phyloP scores from a whole-genome alignment of 2,888 invertebrate genomes.

The Rhagophthalmus giganteus region DNA sequence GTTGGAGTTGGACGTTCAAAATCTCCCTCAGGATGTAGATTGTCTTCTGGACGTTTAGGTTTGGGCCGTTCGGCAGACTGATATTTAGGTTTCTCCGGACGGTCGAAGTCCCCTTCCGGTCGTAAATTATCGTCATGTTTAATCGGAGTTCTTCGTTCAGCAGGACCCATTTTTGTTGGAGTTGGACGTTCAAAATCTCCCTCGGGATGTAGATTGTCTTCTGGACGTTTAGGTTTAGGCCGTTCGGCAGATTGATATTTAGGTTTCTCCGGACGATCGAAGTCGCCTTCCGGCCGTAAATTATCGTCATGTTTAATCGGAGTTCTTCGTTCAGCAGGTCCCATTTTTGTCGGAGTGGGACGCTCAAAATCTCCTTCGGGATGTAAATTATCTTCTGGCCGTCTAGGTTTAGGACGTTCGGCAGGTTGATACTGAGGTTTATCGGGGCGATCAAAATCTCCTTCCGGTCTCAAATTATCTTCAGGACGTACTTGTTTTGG shows the following conservation, averaged over 20 bases:
- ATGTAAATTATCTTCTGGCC: slow-evolving; percentile 56
- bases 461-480: slow-evolving; percentile 60
- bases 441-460: slow-evolving; percentile 57
- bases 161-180: slow-evolving; percentile 49
- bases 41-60: slow-evolving; percentile 57
- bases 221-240: slow-evolving; percentile 43
- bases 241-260: slow-evolving; percentile 50
- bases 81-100: slow-evolving; percentile 50
- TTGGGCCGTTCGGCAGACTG: slow-evolving; percentile 46
- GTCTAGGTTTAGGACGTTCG: slow-evolving; percentile 50
- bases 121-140: slow-evolving; percentile 61
- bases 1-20: slow-evolving; percentile 46
- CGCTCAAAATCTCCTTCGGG: slow-evolving; percentile 59
- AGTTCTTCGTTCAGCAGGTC: slow-evolving; percentile 56
- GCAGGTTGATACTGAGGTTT: slow-evolving; percentile 42
- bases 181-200: slow-evolving; percentile 56
- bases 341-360: slow-evolving; percentile 50
- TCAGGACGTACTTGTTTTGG: slow-evolving; percentile 56
- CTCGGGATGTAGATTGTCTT: slow-evolving; percentile 51
- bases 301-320: slow-evolving; percentile 64
- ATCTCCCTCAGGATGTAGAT: slow-evolving; percentile 58
- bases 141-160: slow-evolving; percentile 52
- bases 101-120: slow-evolving; percentile 61
- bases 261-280: slow-evolving; percentile 49
- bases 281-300: slow-evolving; percentile 65